Evolutionary conservation across 2,888 invertebrate species (phyloP).

Genomic region (Dasysyrphus albostriatus): DNA sequence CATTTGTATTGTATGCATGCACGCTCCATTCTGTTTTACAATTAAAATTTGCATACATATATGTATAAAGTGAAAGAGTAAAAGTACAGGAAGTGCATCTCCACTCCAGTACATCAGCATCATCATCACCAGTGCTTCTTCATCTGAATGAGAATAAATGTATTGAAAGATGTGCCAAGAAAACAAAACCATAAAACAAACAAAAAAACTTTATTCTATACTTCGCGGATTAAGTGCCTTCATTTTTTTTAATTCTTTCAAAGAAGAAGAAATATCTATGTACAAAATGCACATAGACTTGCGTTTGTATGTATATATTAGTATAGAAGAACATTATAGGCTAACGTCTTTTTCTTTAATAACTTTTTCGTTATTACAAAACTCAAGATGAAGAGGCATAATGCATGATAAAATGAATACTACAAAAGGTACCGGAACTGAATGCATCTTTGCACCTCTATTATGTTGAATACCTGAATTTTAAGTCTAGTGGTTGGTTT

Average conservation of each 20-base stretch:
- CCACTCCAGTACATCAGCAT: slow-evolving; percentile 26
- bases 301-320: no score
- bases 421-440: slow-evolving; percentile 44
- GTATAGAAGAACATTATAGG: neutral
- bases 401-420: neutral
- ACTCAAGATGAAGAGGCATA: slow-evolving; percentile 13
- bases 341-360: slow-evolving; percentile 31
- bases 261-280: neutral
- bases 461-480: slow-evolving; percentile 27
- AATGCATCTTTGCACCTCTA: slow-evolving; percentile 26
- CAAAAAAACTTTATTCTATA: slow-evolving; percentile 13
- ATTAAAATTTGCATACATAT: slow-evolving; percentile 62
- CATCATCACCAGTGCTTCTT: slow-evolving; percentile 4
- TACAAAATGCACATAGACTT: no score
- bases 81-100: slow-evolving; percentile 67
- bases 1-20: neutral
- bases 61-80: no score
- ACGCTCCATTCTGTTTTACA: slow-evolving; percentile 44
- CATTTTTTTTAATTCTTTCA: slow-evolving; percentile 46
- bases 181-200: slow-evolving; percentile 46
- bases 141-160: slow-evolving; percentile 32
- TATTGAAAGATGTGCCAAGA: slow-evolving; percentile 28
- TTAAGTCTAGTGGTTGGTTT: slow-evolving; percentile 17
- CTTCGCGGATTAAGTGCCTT: slow-evolving; percentile 57
- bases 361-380: slow-evolving; percentile 21